Base-by-base conservation (phyloP, 2,113 vertebrate species). In the Lanius collurio region DNA sequence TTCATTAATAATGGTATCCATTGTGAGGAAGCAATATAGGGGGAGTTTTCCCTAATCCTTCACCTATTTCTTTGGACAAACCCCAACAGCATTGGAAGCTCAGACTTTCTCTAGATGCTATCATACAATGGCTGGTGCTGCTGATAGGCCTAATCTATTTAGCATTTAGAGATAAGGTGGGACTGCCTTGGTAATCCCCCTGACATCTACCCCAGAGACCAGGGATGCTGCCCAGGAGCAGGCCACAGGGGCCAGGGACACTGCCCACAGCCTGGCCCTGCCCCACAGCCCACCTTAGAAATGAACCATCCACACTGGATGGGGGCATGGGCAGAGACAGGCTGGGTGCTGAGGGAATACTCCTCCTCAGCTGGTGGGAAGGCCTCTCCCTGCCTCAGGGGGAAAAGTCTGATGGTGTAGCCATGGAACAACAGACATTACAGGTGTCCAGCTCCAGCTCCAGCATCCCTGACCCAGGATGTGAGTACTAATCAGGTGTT, bases 401-500 rank as follows among this genome's bases (percentile, higher is more conserved):
- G 65, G 44, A 15, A 1, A 50, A 42, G 9, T 18, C 35, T 2
- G 1, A 41, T 42, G 55, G 80, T 35, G 46, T 46, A 70, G 46
- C 55, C 3, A 1, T 52, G 37, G 31, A 70, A 42, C 16, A 13
- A 16, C 12, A 35, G 46, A 35, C 4, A 4, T 21, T 11, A 5
- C 20, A 71, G 10, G 19, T 21, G 11, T 42, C 13, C 79, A 50
- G 24, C 1, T 28, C 15, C 65, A 60, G 20, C 46, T 83, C 21
- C 60, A 24, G 35, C 44, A 49, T 31, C 44, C 55, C 2, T 60
- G 80, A 50, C 5, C 37, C 35, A 57, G 42, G 42, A 47, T 11
- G 16, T 3, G 2, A 20, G 15, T 6, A 30, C 0, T n/a, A 42
- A 49, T 2, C 4, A 2, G 31, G 28, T 69, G 5, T 6, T 42